Base-by-base conservation (phyloP, 2,797 vertebrate species). In the Sandelia bainsii region DNA sequence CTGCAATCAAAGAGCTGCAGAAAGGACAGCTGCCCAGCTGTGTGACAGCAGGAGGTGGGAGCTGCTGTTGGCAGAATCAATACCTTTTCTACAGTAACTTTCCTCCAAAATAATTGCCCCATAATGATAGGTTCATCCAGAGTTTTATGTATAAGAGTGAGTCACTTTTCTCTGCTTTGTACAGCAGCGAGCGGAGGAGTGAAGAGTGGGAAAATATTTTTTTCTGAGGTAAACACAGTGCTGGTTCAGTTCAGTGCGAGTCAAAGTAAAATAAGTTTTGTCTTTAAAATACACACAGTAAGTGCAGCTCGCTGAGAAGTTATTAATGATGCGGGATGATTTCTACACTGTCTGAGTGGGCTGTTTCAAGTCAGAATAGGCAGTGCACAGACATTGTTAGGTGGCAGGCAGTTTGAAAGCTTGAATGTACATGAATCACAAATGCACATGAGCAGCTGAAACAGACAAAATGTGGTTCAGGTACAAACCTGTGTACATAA, bases 111-210 rank as follows among this genome's bases (percentile, higher is more conserved):
- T 85, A 77, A 91, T 85, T 84, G 77, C 65, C 60, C 63, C 45
- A 23, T 85, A 86, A 90, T 85, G 73, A 82, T 81, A 82, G 81
- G 70, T 69, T 81, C 76, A 84, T 75, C 71, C 72, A 69, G 64
- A 49, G 76, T 51, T 84, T 85, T 80, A 81, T 87, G 76, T 73
- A 75, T 75, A 80, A 69, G 49, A 72, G 46, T 81, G 85, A 87
- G 40, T 89, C 83, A 89, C 70, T 83, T 80, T 75, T 66, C 69
- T 75, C 17, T 12, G 69, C 76, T 86, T 74, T 71, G 74, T 60
- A 39, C 66, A 29, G 62, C n/a, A 25, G 57, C 0, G 14, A 68
- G 77, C 11, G 58, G 82, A 77, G 65, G 77, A 78, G 84, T 56
- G 68, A 61, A 64, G 69, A 75, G 70, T 62, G 59, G 68, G 45